Conservation (phyloP, 1,140 invertebrate species). For the Chymomyza costata region DNA sequence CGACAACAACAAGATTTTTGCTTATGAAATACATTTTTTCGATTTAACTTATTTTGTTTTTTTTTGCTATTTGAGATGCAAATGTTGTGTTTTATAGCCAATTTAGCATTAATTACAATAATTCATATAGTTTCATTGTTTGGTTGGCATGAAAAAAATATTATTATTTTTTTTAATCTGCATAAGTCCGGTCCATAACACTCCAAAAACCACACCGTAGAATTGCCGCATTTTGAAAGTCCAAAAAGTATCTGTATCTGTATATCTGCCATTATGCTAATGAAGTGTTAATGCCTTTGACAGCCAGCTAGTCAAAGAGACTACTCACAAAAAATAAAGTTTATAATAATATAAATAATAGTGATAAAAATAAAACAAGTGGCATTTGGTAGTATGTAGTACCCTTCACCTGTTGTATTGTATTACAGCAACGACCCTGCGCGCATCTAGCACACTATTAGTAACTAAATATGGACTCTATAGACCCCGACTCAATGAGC, state of each 20-base stretch:
- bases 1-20: conserved; percentile 20
- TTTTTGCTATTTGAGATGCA: conserved; percentile 60
- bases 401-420: conserved; percentile 39
- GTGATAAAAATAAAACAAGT: too few species aligned
- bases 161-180: too few species aligned
- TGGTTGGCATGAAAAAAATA: neutral
- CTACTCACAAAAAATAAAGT: too few species aligned
- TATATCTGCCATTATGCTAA: conserved; percentile 3
- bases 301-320: neutral
- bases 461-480: too few species aligned
- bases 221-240: conserved; percentile 39
- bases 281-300: conserved; percentile 5
- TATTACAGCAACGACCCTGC: conserved; percentile 16
- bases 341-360: too few species aligned
- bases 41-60: neutral
- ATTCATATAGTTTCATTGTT: conserved; percentile 20
- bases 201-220: too few species aligned
- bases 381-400: neutral
- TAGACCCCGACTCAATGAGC: too few species aligned
- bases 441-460: too few species aligned
- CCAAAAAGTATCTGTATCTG: conserved; percentile 16
- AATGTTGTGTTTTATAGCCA: conserved; percentile 73
- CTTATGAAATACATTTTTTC: conserved; percentile 28
- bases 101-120: conserved; percentile 72
- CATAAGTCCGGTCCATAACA: too few species aligned